phyloP scores from a whole-genome alignment of 2,888 invertebrate species.

The Eurois occulta region DNA sequence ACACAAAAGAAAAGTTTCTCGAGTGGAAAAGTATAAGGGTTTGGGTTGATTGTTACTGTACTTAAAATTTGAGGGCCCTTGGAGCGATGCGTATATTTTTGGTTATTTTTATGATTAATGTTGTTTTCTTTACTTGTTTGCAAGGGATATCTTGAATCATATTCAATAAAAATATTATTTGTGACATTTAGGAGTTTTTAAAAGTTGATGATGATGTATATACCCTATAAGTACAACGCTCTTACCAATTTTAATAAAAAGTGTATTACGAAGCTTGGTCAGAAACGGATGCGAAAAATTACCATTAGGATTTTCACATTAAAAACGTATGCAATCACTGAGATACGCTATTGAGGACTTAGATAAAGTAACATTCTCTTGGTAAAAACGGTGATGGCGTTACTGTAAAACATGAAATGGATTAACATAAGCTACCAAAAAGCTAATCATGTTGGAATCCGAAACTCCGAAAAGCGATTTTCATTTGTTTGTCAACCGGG shows the following conservation, averaged over 20 bases:
- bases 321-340: too few species aligned
- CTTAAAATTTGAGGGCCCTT: conserved; percentile 54
- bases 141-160: conserved; percentile 6
- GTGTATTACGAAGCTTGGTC: background rate
- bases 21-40: conserved; percentile 65
- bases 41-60: conserved; percentile 45
- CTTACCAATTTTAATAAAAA: background rate
- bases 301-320: background rate
- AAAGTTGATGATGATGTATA: background rate
- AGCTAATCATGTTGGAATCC: too few species aligned
- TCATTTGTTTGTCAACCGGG: too few species aligned
- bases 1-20: conserved; percentile 66
- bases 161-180: conserved; percentile 8
- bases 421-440: too few species aligned
- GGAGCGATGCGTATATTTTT: conserved; percentile 23
- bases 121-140: conserved; percentile 39
- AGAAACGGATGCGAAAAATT: background rate
- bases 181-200: conserved; percentile 1
- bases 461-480: too few species aligned
- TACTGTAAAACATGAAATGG: too few species aligned
- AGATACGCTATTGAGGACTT: too few species aligned
- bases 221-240: background rate
- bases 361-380: background rate
- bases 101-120: conserved; percentile 23
- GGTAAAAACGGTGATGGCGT: background rate